Conservation (phyloP, 2,888 invertebrate species). For the Idaea biselata region DNA sequence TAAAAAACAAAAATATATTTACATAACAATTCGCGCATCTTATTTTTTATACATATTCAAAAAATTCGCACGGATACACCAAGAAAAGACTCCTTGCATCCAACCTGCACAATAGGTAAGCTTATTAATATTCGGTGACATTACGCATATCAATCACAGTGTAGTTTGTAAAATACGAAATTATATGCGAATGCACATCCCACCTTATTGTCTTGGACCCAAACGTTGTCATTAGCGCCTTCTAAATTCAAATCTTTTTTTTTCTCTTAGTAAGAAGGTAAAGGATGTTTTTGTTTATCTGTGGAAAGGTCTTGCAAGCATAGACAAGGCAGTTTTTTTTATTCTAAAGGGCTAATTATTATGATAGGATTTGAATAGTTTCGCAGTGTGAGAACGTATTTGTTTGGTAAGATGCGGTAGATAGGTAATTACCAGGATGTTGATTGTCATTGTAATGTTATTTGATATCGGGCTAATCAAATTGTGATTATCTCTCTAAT, state of each 20-base stretch:
- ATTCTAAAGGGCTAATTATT: conserved; percentile 56
- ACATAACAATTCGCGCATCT: background rate
- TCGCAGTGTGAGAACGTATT: conserved; percentile 61
- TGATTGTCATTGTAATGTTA: conserved; percentile 37
- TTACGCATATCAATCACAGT: conserved; percentile 77
- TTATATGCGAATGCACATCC: conserved; percentile 71
- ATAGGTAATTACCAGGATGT: conserved; percentile 53
- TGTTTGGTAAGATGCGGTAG: conserved; percentile 49
- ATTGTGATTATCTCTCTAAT: background rate
- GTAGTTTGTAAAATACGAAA: conserved; percentile 72
- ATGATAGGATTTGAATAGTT: conserved; percentile 53
- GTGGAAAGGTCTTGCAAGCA: conserved; percentile 52
- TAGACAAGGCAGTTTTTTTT: conserved; percentile 45
- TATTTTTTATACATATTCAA: conserved; percentile 12
- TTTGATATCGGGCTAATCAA: conserved; percentile 11
- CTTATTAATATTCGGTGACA: conserved; percentile 73
- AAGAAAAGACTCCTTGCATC: conserved; percentile 35
- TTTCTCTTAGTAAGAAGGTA: conserved; percentile 46
- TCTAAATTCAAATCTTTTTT: conserved; percentile 58
- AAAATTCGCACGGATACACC: conserved; percentile 63
- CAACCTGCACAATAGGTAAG: conserved; percentile 54
- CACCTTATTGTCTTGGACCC: conserved; percentile 57
- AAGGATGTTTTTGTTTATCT: conserved; percentile 74
- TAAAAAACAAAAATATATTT: background rate
- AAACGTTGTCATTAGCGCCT: conserved; percentile 72